Conservation (phyloP, 2,888 invertebrate species). For the Noctuana brunneofusca region DNA sequence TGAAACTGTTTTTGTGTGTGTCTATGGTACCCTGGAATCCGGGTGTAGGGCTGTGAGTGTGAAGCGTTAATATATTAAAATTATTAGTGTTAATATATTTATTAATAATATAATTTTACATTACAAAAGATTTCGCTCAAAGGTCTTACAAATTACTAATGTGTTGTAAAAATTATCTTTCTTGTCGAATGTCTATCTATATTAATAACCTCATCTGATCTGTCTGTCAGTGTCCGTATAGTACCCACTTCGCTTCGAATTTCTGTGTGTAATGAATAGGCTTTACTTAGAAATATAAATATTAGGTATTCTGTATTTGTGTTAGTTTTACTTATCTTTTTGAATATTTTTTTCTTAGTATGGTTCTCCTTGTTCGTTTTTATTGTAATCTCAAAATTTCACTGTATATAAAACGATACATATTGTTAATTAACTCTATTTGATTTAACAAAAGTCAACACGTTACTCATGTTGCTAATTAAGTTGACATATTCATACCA, state of each 20-base stretch:
- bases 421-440: no score
- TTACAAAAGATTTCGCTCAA: not conserved
- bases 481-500: no score
- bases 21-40: no score
- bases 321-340: not conserved
- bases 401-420: no score
- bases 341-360: no score
- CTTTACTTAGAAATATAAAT: constrained; percentile 10
- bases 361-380: no score
- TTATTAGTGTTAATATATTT: not conserved
- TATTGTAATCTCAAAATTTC: no score
- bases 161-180: constrained; percentile 21
- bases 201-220: constrained; percentile 32
- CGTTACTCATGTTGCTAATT: no score
- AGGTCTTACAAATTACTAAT: constrained; percentile 22
- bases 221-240: constrained; percentile 43
- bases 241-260: constrained; percentile 41
- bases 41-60: no score
- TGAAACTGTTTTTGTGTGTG: no score
- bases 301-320: constrained; percentile 18
- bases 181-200: constrained; percentile 19
- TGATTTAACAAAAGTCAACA: no score
- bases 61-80: no score
- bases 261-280: constrained; percentile 34
- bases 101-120: not conserved